These are phyloP conservation scores for Corythornis leucogaster DNA, from an alignment of 2,797 vertebrate species.

Conservation along the genomic window DNA sequence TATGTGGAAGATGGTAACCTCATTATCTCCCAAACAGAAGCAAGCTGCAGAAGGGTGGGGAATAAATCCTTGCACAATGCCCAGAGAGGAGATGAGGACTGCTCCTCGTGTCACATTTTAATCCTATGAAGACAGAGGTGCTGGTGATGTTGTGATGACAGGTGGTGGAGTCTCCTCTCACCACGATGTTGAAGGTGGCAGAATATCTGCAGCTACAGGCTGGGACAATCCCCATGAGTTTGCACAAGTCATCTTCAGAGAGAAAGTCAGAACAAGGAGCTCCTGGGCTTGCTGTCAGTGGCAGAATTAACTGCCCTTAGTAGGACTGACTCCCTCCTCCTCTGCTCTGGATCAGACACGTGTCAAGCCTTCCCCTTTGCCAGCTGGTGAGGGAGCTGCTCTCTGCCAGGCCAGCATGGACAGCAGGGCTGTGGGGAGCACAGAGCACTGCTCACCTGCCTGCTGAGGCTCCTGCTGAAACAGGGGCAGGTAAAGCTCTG, in stretches of 20 bases:
- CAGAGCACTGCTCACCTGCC: too few relatives aligned
- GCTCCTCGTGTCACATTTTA: constrained; percentile 4
- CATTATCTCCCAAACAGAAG: constrained; percentile 61
- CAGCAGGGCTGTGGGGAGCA: background rate
- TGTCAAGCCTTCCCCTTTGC: background rate
- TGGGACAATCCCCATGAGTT: background rate
- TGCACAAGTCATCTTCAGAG: background rate
- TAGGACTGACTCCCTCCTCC: background rate
- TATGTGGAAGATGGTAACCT: background rate
- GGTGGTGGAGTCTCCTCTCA: background rate
- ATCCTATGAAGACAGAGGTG: background rate
- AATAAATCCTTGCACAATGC: background rate
- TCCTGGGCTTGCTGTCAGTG: background rate
- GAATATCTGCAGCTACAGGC: background rate
- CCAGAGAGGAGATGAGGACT: background rate
- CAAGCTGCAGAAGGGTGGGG: background rate
- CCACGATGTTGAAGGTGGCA: background rate
- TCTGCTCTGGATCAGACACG: background rate
- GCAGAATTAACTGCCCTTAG: constrained; percentile 19
- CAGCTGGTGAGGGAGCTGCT: background rate
- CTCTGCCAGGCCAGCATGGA: background rate
- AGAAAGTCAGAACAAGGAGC: background rate
- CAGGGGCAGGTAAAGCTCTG: background rate
- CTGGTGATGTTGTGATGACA: background rate
- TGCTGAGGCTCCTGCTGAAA: background rate